A percentile compares a stretch with the other conserved stretches of the same genome.
These are phyloP conservation scores for Sturmia bella DNA, from an alignment of 2,888 invertebrate genomes.

Conservation along the genomic window DNA sequence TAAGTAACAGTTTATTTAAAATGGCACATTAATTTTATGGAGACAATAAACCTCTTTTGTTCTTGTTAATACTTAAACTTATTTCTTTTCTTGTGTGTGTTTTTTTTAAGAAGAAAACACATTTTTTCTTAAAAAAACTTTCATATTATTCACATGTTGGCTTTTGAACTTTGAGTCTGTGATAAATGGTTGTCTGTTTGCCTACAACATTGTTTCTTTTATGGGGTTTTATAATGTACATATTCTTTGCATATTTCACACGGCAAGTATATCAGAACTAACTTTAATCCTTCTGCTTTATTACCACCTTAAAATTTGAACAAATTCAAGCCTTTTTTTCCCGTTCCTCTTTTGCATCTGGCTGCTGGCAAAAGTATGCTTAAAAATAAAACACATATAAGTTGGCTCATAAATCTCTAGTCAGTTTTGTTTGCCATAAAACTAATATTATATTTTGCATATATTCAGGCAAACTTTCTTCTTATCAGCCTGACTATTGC, in stretches of 20 bases:
- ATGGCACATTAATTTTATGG: too few species aligned
- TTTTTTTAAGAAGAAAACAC: too few species aligned
- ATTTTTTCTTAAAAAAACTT: neutral
- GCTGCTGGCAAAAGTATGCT: slow-evolving; percentile 23
- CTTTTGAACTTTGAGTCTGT: slow-evolving; percentile 27
- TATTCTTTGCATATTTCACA: neutral
- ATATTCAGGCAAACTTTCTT: slow-evolving; percentile 3
- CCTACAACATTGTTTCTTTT: slow-evolving; percentile 53
- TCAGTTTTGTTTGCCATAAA: slow-evolving; percentile 56
- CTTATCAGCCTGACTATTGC: too few species aligned
- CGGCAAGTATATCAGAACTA: neutral
- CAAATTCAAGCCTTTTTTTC: slow-evolving; percentile 40
- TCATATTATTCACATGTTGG: slow-evolving; percentile 8
- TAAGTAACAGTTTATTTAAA: too few species aligned
- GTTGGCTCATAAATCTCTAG: slow-evolving; percentile 57
- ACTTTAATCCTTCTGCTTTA: slow-evolving; percentile 38
- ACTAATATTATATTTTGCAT: slow-evolving; percentile 53
- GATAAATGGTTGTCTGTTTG: slow-evolving; percentile 44
- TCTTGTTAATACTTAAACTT: too few species aligned
- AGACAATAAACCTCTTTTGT: too few species aligned
- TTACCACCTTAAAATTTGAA: slow-evolving; percentile 49
- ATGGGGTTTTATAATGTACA: slow-evolving; percentile 35
- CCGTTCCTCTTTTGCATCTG: slow-evolving; percentile 20
- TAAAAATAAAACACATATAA: slow-evolving; percentile 33
- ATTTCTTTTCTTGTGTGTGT: too few species aligned